Conservation (phyloP, 1,140 invertebrate genomes). For the Lasaia peninsularis region DNA sequence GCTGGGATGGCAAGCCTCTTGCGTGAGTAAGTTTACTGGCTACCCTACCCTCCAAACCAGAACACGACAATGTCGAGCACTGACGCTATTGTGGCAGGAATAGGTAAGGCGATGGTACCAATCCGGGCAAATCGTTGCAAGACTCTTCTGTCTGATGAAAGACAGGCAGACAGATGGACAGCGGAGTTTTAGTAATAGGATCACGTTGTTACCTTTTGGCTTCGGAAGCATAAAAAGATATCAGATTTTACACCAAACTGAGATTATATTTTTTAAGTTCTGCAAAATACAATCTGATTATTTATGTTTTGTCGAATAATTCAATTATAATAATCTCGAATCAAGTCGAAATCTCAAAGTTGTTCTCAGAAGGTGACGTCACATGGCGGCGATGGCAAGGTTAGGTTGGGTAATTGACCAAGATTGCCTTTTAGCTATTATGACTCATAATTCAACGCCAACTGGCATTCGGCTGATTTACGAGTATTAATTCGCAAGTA, state of each 20-base stretch:
- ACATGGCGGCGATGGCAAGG: constrained; percentile 49
- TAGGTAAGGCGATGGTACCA: too few species aligned
- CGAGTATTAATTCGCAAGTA: constrained; percentile 29
- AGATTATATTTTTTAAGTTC: neutral
- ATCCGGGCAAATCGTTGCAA: too few species aligned
- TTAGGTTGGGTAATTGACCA: constrained; percentile 52
- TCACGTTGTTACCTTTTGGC: too few species aligned
- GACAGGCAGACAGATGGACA: too few species aligned
- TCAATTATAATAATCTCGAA: neutral
- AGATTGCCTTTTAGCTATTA: constrained; percentile 51
- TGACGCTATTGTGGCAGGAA: too few species aligned
- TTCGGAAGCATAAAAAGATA: too few species aligned
- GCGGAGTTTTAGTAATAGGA: too few species aligned
- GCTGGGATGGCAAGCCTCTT: too few species aligned
- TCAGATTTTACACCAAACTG: neutral
- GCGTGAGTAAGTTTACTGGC: too few species aligned
- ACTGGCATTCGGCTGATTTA: constrained; percentile 42
- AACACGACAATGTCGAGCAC: too few species aligned
- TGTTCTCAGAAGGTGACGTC: constrained; percentile 31
- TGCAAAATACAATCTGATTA: neutral
- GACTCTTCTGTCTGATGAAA: too few species aligned
- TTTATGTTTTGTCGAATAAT: neutral
- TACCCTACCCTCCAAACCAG: too few species aligned
- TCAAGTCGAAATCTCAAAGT: neutral
- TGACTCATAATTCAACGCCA: constrained; percentile 49